Evolutionary conservation across 2,113 vertebrate species (phyloP), one percentile per base, ranked within the genome.

Genomic region (Donacobius atricapilla): DNA sequence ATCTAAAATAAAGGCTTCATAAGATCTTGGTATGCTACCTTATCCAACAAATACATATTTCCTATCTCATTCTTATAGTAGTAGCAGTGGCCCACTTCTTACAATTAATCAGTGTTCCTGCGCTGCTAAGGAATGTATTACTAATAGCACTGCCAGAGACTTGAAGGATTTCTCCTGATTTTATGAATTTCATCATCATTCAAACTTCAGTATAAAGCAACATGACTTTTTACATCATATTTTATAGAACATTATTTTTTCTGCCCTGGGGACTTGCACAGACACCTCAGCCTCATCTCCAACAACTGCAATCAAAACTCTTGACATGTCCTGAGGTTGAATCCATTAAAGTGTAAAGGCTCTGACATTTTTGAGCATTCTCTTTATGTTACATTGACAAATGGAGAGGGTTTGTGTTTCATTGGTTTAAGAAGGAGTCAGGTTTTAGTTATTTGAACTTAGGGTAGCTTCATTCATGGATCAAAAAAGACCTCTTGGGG

Each of bases 401-500:
- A 97, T 97, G 58, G 87, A 94, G 61, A 28, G 89, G 96, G 90
- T 98, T 98, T 96, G 93, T 94, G 89, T 97, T 98, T 98, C 97
- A 97, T 84, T 97, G 96, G 95, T 78, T 78, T 94, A 78, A 97
- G 95, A 96, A 81, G 78, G 97, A 97, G 95, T 97, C 93, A 94
- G 95, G 94, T 92, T 97, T 97, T 95, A 96, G 96, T 97, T 97
- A 97, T 97, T 68, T 94, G 96, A 98, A 98, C 94, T 90, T 92
- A 95, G 96, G 94, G 86, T 97, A 97, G 97, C 96, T 98, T 97
- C 96, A 97, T 97, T 97, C 96, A 97, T 97, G 97, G 96, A 98
- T 98, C 96, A 97, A 97, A 98, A 98, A 97, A 96, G 94, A 97
- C 95, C 97, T 96, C 95, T 87, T 85, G 98, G 95, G 96, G 94